These are phyloP conservation scores for Phyllostomus discolor DNA, from an alignment of 2,113 vertebrate species.

Conservation along the genomic window DNA sequence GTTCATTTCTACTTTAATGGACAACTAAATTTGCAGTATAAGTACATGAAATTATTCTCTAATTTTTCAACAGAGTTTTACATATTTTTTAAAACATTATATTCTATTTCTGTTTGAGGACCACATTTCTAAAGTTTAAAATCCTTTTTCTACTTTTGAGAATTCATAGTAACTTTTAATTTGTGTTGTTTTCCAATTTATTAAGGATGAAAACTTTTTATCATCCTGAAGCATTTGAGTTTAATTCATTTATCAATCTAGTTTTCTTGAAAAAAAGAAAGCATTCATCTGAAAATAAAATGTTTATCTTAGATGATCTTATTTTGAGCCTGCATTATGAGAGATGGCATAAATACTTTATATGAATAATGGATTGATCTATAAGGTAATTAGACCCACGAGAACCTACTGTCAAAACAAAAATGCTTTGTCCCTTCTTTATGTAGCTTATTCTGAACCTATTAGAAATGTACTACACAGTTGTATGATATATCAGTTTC, in stretches of 20 bases:
- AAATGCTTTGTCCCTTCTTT: not conserved
- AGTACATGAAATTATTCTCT: not conserved
- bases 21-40: not conserved
- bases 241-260: not conserved
- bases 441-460: not conserved
- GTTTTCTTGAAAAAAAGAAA: not conserved
- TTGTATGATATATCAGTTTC: not conserved
- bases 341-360: not conserved
- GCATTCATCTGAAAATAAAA: conserved; percentile 23
- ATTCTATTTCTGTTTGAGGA: not conserved
- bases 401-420: not conserved
- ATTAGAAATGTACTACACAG: not conserved
- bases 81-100: not conserved
- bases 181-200: not conserved
- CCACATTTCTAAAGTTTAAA: conserved; percentile 1
- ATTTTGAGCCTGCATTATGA: not conserved
- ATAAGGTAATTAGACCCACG: conserved; percentile 45
- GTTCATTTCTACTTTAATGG: conserved; percentile 29
- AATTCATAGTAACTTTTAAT: not conserved
- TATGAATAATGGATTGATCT: conserved; percentile 21
- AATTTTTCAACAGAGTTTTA: conserved; percentile 32
- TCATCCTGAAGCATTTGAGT: not conserved
- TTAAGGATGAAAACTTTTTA: not conserved
- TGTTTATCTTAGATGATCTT: conserved; percentile 23
- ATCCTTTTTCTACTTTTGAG: not conserved